Conservation (phyloP, 2,797 vertebrate species). For the Pipistrellus pygmaeus region DNA sequence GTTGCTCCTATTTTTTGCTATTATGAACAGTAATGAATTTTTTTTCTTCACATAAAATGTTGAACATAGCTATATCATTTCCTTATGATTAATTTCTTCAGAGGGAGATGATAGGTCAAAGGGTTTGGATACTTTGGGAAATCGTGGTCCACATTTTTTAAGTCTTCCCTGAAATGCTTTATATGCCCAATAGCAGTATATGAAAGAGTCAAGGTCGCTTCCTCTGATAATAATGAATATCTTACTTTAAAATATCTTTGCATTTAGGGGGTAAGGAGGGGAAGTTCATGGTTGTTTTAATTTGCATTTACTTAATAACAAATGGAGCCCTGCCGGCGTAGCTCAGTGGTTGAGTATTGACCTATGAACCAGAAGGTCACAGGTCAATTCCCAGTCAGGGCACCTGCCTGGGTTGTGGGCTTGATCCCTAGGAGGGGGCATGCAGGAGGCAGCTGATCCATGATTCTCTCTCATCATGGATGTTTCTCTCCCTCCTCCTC, state of each 20-base stretch:
- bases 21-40: not conserved
- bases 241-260: not conserved
- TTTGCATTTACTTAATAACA: not conserved
- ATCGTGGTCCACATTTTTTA: conserved; percentile 7
- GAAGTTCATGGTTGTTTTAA: not conserved
- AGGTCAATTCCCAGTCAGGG: too few species aligned
- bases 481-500: too few species aligned
- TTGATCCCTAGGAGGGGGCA: too few species aligned
- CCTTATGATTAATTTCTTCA: conserved; percentile 41
- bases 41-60: not conserved
- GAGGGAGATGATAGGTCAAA: not conserved
- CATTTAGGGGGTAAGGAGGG: not conserved
- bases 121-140: conserved; percentile 13
- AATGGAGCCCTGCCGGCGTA: not conserved
- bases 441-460: too few species aligned
- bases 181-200: not conserved
- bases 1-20: not conserved
- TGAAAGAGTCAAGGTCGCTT: conserved; percentile 7
- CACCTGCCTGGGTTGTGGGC: too few species aligned
- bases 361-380: too few species aligned
- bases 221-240: conserved; percentile 16
- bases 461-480: too few species aligned
- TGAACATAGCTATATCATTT: conserved; percentile 21
- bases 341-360: too few species aligned
- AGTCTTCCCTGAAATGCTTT: not conserved